Evolutionary conservation across 2,797 vertebrate genomes (phyloP), one percentile per base, ranked within the genome.

Genomic region (Gorsachius magnificus): DNA sequence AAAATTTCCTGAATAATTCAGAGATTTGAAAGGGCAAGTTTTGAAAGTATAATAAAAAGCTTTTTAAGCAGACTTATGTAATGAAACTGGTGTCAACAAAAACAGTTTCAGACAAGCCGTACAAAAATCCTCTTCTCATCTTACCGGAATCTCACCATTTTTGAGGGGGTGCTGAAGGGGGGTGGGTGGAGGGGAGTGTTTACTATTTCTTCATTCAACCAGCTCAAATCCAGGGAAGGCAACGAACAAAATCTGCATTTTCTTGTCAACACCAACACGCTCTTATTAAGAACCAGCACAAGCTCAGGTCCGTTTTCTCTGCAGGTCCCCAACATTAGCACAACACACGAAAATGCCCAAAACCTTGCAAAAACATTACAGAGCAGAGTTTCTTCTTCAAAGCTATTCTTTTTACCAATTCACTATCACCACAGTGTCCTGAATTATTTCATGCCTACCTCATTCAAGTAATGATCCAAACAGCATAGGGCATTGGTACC

Each of bases 231-330:
- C 71, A 79, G 35, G 45, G n/a, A 50, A 45, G 48, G 48, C 46
- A 58, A 58, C 1, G 19, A 50, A 24, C 15, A 53, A 78, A 71
- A 43, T 2, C 9, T 66, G 9, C 14, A 2, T 50, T 50, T 36
- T 31, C 77, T 41, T 16, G 7, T 10, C 10, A 58, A 54, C 16
- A 33, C 0, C 0, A 9, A 20, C 14, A 19, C 0, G 18, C 17
- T 6, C 25, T 60, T 31, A 19, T 0, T 6, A 36, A 84, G 41
- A 48, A 58, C 13, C 63, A 41, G 74, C 64, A 60, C 31, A 35
- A 58, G 51, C 76, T 53, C 20, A 22, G 38, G 16, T 25, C 43
- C 0, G 0, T 17, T 50, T 41, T 16, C 51, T 43, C 69, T 81
- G n/a, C 70, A 72, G 36, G 58, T 66, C 54, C 58, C 35, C 51